Evolutionary conservation across 2,888 invertebrate species (phyloP).

Genomic region (Laothoe populi): DNA sequence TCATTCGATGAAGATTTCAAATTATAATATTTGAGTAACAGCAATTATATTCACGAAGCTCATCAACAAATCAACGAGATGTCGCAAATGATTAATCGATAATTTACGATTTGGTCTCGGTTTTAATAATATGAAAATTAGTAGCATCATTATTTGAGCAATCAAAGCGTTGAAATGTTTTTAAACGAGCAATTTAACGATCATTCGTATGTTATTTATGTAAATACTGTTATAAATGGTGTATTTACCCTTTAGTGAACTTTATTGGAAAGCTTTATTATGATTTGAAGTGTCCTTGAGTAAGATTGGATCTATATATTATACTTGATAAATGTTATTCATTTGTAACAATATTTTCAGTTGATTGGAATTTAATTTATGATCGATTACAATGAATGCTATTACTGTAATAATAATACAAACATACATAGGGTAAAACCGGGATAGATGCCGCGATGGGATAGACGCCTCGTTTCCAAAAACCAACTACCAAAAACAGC

Average conservation of each 20-base stretch:
- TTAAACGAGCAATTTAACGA: background rate
- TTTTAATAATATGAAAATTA: background rate
- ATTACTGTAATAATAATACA: too few relatives aligned
- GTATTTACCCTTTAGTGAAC: slow-evolving; percentile 1
- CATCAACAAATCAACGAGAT: slow-evolving; percentile 9
- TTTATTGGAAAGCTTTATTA: background rate
- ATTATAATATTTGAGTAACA: slow-evolving; percentile 7
- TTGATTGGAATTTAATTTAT: too few relatives aligned
- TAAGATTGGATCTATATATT: background rate
- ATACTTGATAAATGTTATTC: too few relatives aligned
- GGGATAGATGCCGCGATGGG: too few relatives aligned
- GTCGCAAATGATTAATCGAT: slow-evolving; percentile 14
- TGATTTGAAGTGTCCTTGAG: background rate
- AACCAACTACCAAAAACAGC: too few relatives aligned
- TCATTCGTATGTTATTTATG: slow-evolving; percentile 1
- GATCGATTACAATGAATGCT: too few relatives aligned
- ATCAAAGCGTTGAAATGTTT: slow-evolving; percentile 7
- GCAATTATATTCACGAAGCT: slow-evolving; percentile 11
- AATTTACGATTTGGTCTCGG: slow-evolving; percentile 10
- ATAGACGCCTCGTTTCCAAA: too few relatives aligned
- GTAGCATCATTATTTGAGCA: background rate
- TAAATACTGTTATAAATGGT: slow-evolving; percentile 5
- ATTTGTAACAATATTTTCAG: too few relatives aligned
- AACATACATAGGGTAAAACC: too few relatives aligned
- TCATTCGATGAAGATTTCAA: background rate